phyloP scores from a whole-genome alignment of 2,888 invertebrate genomes.

The Tenthredo notha region DNA sequence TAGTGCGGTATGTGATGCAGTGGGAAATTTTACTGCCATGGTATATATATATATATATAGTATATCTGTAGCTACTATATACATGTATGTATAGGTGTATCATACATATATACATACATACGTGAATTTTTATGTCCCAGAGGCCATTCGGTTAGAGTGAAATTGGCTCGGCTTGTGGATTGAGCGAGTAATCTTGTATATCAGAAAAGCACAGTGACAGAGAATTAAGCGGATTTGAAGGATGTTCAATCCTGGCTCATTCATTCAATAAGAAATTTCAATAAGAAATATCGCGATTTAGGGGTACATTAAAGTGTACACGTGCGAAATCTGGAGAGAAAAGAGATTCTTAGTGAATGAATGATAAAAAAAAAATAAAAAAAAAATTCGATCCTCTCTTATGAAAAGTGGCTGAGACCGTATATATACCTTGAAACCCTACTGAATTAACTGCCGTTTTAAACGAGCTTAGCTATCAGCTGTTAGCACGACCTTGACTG shows the following conservation, averaged over 20 bases:
- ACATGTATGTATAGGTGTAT: too few relatives aligned
- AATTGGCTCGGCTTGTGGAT: neutral
- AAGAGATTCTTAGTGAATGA: neutral
- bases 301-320: too few relatives aligned
- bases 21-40: neutral
- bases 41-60: neutral
- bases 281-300: neutral
- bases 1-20: neutral
- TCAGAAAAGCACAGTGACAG: neutral
- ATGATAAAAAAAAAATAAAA: neutral
- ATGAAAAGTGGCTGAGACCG: neutral
- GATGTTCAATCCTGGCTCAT: neutral
- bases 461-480: neutral
- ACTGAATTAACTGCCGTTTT: neutral
- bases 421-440: too few relatives aligned
- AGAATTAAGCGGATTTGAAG: neutral
- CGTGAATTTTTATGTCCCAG: neutral
- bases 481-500: constrained; percentile 8
- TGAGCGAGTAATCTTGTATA: constrained; percentile 1
- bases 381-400: neutral
- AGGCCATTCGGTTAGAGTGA: neutral
- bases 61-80: too few relatives aligned
- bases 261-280: too few relatives aligned
- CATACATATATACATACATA: neutral
- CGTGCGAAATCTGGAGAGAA: neutral